These are phyloP conservation scores for Vanessa tameamea DNA, from an alignment of 1,140 invertebrate species.

Conservation along the genomic window DNA sequence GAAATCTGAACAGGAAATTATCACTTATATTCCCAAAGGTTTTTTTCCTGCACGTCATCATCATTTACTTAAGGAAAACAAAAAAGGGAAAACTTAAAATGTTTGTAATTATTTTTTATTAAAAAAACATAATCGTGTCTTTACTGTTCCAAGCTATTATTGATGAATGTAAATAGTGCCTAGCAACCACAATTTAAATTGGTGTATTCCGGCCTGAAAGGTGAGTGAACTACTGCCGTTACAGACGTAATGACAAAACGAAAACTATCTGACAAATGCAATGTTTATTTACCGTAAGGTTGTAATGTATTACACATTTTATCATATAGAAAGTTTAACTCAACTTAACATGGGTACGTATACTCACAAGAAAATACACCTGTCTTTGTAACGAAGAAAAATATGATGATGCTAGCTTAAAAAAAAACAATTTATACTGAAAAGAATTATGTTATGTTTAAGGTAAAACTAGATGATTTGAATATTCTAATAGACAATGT, in stretches of 20 bases:
- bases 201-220: not conserved
- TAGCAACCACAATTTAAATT: conserved; percentile 2
- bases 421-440: not conserved
- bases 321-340: too few relatives aligned
- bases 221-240: conserved; percentile 2
- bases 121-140: not conserved
- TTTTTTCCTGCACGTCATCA: not conserved
- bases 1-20: not conserved
- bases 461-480: not conserved
- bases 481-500: conserved; percentile 6
- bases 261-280: not conserved
- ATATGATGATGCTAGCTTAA: too few relatives aligned
- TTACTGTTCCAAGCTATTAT: not conserved
- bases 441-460: not conserved
- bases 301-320: too few relatives aligned
- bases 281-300: not conserved
- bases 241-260: not conserved
- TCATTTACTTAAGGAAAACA: not conserved
- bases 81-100: not conserved
- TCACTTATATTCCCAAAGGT: not conserved
- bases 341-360: too few relatives aligned
- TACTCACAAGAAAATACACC: too few relatives aligned
- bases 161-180: not conserved
- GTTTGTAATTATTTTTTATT: not conserved
- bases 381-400: too few relatives aligned